Percentiles rank a stretch among this genome's conserved stretches.
Evolutionary conservation across 2,888 invertebrate species (phyloP).

Genomic region (Sinodicranocentrus sp.): DNA sequence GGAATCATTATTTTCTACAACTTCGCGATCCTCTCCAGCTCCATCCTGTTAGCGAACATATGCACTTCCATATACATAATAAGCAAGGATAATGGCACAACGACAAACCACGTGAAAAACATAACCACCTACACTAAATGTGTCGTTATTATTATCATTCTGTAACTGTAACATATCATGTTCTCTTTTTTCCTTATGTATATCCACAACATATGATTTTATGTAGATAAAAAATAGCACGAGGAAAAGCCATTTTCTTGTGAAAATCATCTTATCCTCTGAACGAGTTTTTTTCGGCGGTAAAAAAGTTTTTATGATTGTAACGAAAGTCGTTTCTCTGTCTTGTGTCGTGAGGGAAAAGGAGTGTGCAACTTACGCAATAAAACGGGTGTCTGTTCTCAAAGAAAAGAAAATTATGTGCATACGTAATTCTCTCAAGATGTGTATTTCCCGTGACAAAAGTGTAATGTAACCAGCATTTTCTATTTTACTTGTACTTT

Average conservation of each 20-base stretch:
- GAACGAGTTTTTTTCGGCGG: conserved; percentile 33
- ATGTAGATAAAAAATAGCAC: not conserved
- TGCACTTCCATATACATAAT: no score
- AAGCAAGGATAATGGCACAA: no score
- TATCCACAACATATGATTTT: conserved; percentile 7
- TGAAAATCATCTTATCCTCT: conserved; percentile 25
- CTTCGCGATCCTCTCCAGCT: no score
- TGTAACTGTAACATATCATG: not conserved
- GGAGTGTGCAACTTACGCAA: conserved; percentile 60
- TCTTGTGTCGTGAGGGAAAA: conserved; percentile 49
- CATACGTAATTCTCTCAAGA: conserved; percentile 60
- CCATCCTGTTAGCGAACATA: no score
- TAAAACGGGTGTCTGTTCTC: conserved; percentile 64
- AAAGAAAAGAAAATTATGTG: conserved; percentile 61
- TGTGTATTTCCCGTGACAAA: conserved; percentile 8
- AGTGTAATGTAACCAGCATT: no score
- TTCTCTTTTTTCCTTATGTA: not conserved
- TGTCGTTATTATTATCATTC: conserved; percentile 14
- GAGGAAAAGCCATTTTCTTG: conserved; percentile 32
- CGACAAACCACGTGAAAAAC: no score
- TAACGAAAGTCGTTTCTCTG: conserved; percentile 60
- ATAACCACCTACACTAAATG: not conserved
- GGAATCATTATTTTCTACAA: not conserved
- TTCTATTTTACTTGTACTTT: no score
- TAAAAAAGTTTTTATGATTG: conserved; percentile 62